Conservation (phyloP, 2,797 vertebrate genomes). For the Arctocebus calabarensis region DNA sequence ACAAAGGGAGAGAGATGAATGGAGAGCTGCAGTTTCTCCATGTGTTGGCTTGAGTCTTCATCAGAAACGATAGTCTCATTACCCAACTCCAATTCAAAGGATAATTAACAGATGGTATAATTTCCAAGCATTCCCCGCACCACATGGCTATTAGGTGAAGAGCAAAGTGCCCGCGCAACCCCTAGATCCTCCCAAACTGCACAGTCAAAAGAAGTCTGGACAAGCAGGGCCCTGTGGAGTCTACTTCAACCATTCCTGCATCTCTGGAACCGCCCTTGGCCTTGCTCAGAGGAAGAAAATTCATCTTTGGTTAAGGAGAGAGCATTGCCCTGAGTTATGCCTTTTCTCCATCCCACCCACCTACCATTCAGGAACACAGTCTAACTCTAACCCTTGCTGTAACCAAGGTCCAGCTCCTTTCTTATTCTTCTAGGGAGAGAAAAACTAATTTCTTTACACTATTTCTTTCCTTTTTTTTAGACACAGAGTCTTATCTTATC, state of each 20-base stretch:
- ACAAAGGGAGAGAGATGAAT: conserved; percentile 57
- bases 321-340: neutral
- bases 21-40: conserved; percentile 27
- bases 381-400: neutral
- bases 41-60: conserved; percentile 58
- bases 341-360: neutral
- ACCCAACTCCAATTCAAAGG: conserved; percentile 71
- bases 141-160: conserved; percentile 76
- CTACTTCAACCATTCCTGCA: neutral
- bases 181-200: conserved; percentile 52
- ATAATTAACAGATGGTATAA: conserved; percentile 83
- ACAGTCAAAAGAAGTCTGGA: neutral
- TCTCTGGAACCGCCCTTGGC: neutral
- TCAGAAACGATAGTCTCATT: conserved; percentile 75
- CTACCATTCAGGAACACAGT: neutral
- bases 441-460: neutral
- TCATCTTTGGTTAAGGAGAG: neutral
- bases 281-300: neutral
- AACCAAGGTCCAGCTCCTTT: neutral
- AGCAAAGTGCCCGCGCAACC: conserved; percentile 73
- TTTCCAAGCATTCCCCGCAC: conserved; percentile 66
- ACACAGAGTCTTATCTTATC: no score
- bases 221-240: neutral
- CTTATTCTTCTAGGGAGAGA: neutral
- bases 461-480: no score